Percentiles rank a stretch among this genome's conserved stretches.
phyloP scores from a whole-genome alignment of 1,140 invertebrate species.

The Bombus breviceps region DNA sequence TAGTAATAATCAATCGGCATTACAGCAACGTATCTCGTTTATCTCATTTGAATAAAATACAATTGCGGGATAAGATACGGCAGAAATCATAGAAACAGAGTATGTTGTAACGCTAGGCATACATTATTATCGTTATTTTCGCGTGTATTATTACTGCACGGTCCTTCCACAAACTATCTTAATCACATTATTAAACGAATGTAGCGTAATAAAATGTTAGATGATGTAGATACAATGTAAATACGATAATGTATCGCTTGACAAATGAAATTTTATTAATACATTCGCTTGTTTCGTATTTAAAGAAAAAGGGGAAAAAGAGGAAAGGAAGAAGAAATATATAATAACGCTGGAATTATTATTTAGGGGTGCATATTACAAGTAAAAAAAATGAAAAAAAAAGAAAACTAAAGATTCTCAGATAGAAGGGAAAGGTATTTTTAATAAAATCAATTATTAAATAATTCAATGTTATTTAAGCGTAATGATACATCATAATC shows the following conservation, averaged over 20 bases:
- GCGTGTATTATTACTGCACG: constrained; percentile 40
- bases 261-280: constrained; percentile 47
- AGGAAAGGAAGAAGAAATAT: background rate
- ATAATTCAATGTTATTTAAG: background rate
- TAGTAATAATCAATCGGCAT: constrained; percentile 44
- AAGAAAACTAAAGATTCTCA: background rate
- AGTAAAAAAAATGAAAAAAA: background rate
- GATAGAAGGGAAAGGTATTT: background rate
- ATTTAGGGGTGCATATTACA: background rate
- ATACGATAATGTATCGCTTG: constrained; percentile 36
- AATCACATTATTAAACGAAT: constrained; percentile 35
- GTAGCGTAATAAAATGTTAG: constrained; percentile 34
- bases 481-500: background rate
- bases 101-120: constrained; percentile 36
- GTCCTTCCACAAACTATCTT: constrained; percentile 44
- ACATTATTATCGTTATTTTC: constrained; percentile 48
- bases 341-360: background rate
- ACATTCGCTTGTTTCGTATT: constrained; percentile 35
- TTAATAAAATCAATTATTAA: background rate
- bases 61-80: constrained; percentile 40
- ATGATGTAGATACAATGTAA: constrained; percentile 42
- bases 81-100: constrained; percentile 23
- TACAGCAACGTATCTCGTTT: constrained; percentile 27
- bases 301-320: background rate
- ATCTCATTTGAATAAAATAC: constrained; percentile 34